Evolutionary conservation across 2,888 invertebrate species (phyloP), one percentile per base, ranked within the genome.

Genomic region (Onthophagus sagittarius): DNA sequence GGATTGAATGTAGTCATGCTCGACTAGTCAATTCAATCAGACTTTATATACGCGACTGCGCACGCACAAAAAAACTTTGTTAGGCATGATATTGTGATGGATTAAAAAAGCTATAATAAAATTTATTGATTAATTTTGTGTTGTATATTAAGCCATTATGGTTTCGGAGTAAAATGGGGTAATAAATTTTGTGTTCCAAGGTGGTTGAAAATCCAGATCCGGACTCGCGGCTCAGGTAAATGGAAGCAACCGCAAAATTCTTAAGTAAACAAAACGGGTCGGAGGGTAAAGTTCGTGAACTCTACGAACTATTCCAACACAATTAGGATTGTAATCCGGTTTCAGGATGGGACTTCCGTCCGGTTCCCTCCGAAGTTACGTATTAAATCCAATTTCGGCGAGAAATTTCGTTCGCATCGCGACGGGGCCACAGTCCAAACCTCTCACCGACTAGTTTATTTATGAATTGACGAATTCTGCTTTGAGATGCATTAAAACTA

Each of bases 11-110:
- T 67, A 63, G 71, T 69, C 72, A 73, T 75, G 78, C 76, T 76
- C 74, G 76, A 73, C 73, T 77, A 75, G 76, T 76, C 76, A 77
- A 78, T 78, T 73, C 78, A 78, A 77, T 78, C 77, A 76, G 72
- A 75, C 75, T 73, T 77, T 75, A 53, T 53, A 53, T 53, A 53
- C 39, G 39, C 39, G 39, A 53, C 39, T 53, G 39, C 39, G 39
- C 39, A 53, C 39, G 23, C 23, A 53, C 39, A 53, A 53, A 53
- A 53, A 53, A 53, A 11, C 39, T 53, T 7, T 7, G 39, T 11
- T n/a, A n/a, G 11, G 39, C 39, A 53, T 53, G 39, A 11, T 53
- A 53, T 53, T 53, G 39, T 53, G 39, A 53, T 11, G 39, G 39
- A 53, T 53, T 53, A 53, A 53, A 53, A 9, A 53, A 53, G 7